Conservation (phyloP, 2,888 invertebrate species). For the Vanessa cardui region DNA sequence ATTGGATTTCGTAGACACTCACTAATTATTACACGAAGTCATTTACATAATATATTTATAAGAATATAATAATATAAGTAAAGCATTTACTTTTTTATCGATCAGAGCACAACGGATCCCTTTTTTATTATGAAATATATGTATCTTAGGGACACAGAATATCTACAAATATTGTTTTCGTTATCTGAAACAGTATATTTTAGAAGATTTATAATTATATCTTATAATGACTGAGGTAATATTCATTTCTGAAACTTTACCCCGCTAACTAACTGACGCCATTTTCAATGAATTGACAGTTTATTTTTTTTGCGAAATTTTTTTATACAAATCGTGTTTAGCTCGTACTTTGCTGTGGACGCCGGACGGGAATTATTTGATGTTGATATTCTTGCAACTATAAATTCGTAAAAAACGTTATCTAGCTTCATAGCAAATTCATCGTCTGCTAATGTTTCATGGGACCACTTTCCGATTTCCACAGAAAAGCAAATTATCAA, state of each 20-base stretch:
- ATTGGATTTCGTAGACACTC: conserved; percentile 77
- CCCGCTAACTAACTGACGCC: conserved; percentile 71
- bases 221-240: conserved; percentile 65
- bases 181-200: conserved; percentile 65
- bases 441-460: conserved; percentile 20
- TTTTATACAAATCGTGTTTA: conserved; percentile 53
- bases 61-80: conserved; percentile 81
- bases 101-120: conserved; percentile 77
- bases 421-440: conserved; percentile 20
- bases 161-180: conserved; percentile 69
- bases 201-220: conserved; percentile 62
- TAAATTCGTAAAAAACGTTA: conserved; percentile 35
- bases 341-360: conserved; percentile 63
- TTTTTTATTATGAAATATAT: conserved; percentile 53
- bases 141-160: conserved; percentile 69
- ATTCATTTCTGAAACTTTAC: conserved; percentile 57
- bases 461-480: conserved; percentile 48
- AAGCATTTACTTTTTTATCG: conserved; percentile 78
- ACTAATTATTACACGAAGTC: conserved; percentile 75
- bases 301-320: conserved; percentile 53
- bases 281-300: conserved; percentile 79
- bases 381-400: conserved; percentile 24
- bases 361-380: conserved; percentile 37
- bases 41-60: conserved; percentile 81
- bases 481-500: conserved; percentile 68